A percentile compares a stretch with the other conserved stretches of the same genome.
These are phyloP conservation scores for Donacobius atricapilla DNA, from an alignment of 2,113 vertebrate species.

Conservation along the genomic window DNA sequence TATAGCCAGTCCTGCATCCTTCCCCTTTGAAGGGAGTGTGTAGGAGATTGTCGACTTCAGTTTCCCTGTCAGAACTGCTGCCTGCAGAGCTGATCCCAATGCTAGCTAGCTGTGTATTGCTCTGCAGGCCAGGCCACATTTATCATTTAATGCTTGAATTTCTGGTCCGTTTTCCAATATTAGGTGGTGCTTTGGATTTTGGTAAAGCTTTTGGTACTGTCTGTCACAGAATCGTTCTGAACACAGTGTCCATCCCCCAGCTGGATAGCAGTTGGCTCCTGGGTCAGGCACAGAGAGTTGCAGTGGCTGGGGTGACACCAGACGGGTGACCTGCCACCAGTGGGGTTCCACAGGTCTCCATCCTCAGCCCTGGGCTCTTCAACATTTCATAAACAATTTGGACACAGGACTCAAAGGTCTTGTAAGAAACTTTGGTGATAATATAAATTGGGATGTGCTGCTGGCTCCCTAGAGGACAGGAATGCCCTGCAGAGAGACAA, in stretches of 20 bases:
- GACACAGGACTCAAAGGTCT: background rate
- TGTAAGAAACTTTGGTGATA: background rate
- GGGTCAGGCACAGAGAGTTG: background rate
- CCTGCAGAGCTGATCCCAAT: background rate
- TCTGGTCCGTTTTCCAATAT: background rate
- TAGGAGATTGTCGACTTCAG: background rate
- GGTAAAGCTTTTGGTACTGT: background rate
- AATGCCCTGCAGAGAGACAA: background rate
- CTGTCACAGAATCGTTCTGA: background rate
- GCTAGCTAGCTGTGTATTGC: background rate
- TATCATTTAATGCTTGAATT: background rate
- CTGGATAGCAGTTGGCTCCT: background rate
- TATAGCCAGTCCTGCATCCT: background rate
- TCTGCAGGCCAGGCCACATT: background rate
- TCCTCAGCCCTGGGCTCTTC: background rate
- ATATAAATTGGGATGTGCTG: background rate
- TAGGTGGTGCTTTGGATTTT: background rate
- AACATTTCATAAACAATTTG: background rate
- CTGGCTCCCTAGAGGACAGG: background rate
- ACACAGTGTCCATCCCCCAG: background rate
- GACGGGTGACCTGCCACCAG: too few relatives aligned
- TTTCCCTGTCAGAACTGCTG: background rate
- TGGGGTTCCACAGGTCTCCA: background rate
- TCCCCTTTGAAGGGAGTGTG: background rate
- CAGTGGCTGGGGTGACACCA: background rate